Percentiles rank a stretch among this genome's conserved stretches.
Evolutionary conservation across 2,888 invertebrate genomes (phyloP).

Genomic region (Mythimna pallens): DNA sequence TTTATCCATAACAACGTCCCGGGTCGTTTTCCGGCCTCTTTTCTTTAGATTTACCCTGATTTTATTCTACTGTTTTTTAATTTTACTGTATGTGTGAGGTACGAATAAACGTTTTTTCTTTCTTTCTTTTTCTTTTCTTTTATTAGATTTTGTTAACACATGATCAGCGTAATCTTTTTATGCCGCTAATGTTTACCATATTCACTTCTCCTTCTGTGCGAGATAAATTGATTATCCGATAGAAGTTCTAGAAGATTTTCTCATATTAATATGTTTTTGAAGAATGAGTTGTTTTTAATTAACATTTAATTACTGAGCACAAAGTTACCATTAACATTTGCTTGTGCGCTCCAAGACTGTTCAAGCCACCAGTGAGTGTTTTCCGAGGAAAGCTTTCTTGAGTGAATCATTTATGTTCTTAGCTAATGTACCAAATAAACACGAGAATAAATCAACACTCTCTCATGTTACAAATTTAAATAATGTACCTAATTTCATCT

Average conservation of each 20-base stretch:
- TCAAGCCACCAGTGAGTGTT: conserved; percentile 49
- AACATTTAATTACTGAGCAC: conserved; percentile 76
- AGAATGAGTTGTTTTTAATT: conserved; percentile 76
- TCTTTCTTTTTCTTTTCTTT: too few relatives aligned
- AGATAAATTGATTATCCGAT: not conserved
- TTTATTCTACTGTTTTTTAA: too few relatives aligned
- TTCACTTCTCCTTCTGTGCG: not conserved
- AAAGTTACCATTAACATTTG: conserved; percentile 68
- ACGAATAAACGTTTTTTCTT: too few relatives aligned
- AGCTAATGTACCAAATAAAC: conserved; percentile 43
- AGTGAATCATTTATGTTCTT: conserved; percentile 52
- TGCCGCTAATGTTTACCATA: not conserved
- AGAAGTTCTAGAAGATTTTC: conserved; percentile 1
- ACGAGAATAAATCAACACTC: conserved; percentile 42
- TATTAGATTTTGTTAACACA: conserved; percentile 40
- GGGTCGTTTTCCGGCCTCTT: conserved; percentile 28
- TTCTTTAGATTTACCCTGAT: conserved; percentile 40
- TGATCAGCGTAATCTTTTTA: conserved; percentile 35
- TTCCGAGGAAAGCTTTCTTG: conserved; percentile 50
- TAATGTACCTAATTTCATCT: conserved; percentile 30
- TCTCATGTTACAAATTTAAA: conserved; percentile 25
- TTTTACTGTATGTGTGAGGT: too few relatives aligned
- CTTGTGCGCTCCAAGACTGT: conserved; percentile 57
- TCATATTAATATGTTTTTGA: conserved; percentile 1
- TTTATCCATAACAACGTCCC: conserved; percentile 42